Conservation (phyloP, 2,797 vertebrate genomes). For the Sebastes oblongus region DNA sequence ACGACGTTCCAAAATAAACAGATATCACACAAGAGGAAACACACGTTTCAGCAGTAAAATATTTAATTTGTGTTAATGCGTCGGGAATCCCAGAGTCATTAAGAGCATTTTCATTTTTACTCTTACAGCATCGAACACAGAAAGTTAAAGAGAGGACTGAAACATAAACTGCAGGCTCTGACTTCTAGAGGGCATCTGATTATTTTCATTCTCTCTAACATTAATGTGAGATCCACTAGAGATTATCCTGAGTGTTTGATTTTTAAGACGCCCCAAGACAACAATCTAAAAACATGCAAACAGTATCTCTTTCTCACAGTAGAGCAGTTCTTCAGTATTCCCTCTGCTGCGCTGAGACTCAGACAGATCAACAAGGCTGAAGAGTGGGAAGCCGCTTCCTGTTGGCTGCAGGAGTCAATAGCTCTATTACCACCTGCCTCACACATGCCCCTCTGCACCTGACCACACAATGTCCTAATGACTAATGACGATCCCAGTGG, state of each 20-base stretch:
- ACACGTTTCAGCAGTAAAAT: not conserved
- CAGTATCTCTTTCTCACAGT: not conserved
- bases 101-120: not conserved
- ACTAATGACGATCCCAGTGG: conserved; percentile 29
- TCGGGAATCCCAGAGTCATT: not conserved
- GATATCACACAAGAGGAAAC: not conserved
- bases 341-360: conserved; percentile 19
- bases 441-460: conserved; percentile 24
- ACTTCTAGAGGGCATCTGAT: not conserved
- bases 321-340: conserved; percentile 1
- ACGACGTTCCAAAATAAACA: not conserved
- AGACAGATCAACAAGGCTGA: conserved; percentile 49
- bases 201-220: not conserved
- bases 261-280: not conserved
- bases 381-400: conserved; percentile 6
- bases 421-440: conserved; percentile 38
- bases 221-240: not conserved
- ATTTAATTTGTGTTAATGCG: not conserved
- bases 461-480: not conserved
- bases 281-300: not conserved
- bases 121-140: not conserved
- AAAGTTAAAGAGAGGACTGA: not conserved
- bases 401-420: conserved; percentile 9
- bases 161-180: not conserved
- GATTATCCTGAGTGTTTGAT: not conserved